Evolutionary conservation across 2,113 vertebrate genomes (phyloP).

Genomic region (Crotalus viridis): DNA sequence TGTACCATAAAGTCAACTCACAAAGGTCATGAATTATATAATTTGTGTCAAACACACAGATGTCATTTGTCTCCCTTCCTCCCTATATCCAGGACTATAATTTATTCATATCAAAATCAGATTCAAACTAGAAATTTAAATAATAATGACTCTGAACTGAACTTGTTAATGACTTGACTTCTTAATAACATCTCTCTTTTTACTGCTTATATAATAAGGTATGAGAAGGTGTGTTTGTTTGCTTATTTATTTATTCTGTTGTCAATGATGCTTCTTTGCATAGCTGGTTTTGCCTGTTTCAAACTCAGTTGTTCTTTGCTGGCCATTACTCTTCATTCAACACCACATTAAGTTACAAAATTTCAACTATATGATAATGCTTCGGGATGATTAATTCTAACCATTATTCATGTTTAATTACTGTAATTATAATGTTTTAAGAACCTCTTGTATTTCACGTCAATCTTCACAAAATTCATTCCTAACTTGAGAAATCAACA

Average conservation of each 20-base stretch:
- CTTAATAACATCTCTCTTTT: background rate
- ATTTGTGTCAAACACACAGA: background rate
- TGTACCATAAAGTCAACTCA: background rate
- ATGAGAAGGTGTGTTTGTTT: background rate
- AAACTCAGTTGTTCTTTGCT: background rate
- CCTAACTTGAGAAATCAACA: background rate
- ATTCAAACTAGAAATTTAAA: background rate
- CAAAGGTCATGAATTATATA: background rate
- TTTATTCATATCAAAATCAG: background rate
- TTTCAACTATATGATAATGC: background rate
- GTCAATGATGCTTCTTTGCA: background rate
- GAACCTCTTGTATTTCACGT: background rate
- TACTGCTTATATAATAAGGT: background rate
- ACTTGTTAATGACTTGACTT: background rate
- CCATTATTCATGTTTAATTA: constrained; percentile 2
- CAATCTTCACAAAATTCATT: background rate
- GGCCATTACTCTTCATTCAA: background rate
- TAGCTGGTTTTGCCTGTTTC: background rate
- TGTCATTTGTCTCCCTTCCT: background rate
- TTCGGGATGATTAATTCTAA: background rate
- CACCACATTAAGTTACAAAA: background rate
- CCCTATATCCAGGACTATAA: background rate
- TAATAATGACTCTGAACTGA: background rate
- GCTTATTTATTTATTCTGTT: background rate
- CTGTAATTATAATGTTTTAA: background rate